Percentiles rank a stretch among this genome's conserved stretches.
These are phyloP conservation scores for Protonemura montana DNA, from an alignment of 2,888 invertebrate genomes.

Conservation along the genomic window DNA sequence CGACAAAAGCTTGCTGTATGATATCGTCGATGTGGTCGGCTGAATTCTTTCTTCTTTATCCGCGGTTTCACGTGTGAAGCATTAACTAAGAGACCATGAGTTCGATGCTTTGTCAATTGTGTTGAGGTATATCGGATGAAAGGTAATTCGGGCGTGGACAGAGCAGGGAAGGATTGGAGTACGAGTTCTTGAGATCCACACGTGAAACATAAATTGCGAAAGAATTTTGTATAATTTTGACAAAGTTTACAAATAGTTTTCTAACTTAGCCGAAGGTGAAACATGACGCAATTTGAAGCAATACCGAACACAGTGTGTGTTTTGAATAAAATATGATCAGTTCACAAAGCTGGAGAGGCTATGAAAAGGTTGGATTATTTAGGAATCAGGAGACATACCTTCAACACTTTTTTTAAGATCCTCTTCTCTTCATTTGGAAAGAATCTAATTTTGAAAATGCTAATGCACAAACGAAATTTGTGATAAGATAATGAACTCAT, in stretches of 20 bases:
- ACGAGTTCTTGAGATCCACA: constrained; percentile 39
- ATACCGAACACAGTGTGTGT: neutral
- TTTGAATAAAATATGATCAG: constrained; percentile 23
- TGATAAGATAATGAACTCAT: neutral
- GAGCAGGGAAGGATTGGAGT: constrained; percentile 14
- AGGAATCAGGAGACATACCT: constrained; percentile 47
- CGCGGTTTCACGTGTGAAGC: constrained; percentile 48
- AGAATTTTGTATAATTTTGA: neutral
- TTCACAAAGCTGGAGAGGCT: constrained; percentile 37
- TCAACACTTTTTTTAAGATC: constrained; percentile 39
- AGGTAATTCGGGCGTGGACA: neutral
- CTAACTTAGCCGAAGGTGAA: constrained; percentile 23
- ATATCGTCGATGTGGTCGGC: neutral
- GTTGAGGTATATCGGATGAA: constrained; percentile 38
- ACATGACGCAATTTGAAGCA: neutral
- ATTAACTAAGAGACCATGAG: constrained; percentile 36
- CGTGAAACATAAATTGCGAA: constrained; percentile 43
- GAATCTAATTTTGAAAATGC: neutral
- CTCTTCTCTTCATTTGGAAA: constrained; percentile 8
- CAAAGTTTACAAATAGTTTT: neutral
- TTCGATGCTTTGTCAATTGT: neutral
- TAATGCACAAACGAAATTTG: neutral
- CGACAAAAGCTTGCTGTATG: neutral
- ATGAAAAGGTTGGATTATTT: constrained; percentile 42
- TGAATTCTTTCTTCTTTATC: neutral